Evolutionary conservation across 2,113 vertebrate species (phyloP), one percentile per base, ranked within the genome.

Genomic region (Nesogale talazaci): DNA sequence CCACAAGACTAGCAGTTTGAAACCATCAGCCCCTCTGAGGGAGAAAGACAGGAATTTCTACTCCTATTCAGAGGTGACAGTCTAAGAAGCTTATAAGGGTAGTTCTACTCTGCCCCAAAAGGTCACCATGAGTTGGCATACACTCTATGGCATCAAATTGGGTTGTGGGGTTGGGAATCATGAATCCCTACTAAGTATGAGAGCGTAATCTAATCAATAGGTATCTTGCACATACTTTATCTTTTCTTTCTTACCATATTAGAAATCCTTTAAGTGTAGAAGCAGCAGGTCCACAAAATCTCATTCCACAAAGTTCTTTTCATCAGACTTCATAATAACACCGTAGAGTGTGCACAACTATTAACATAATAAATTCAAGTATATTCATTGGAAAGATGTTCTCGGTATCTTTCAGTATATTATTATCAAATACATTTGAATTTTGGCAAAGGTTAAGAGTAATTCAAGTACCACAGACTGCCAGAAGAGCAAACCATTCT

Each of bases 211-310:
- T 76, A 42, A 34, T 78, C 29, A 31, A 27, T 67, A 69, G 1
- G n/a, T 17, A 63, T 2, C 14, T 38, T 82, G 22, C 27, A 1
- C 8, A 34, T 77, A 78, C 52, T 76, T 34, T 90, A 59, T 83
- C 31, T 86, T 59, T 83, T 31, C 69, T 94, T 83, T 86, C 69
- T 90, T 90, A 83, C 17, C 16, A 63, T 63, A 69, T 78, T 29
- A 86, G 36, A 86, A 86, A 88, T 83, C 88, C 34, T 63, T 91
- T 86, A 61, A 83, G 65, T 27, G 83, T 29, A 92, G 10, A 46
- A 89, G 63, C 70, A 79, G 83, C 15, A 84, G 36, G 12, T 34
- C 92, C 92, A 92, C 23, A 42, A 16, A 9, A 42, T 93, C 88
- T 86, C 70, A 83, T 42, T 5, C 11, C 12, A 74, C 9, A 67